A percentile compares a stretch with the other conserved stretches of the same genome.
Conservation (phyloP, 2,113 vertebrate species). For the Aythya baeri region DNA sequence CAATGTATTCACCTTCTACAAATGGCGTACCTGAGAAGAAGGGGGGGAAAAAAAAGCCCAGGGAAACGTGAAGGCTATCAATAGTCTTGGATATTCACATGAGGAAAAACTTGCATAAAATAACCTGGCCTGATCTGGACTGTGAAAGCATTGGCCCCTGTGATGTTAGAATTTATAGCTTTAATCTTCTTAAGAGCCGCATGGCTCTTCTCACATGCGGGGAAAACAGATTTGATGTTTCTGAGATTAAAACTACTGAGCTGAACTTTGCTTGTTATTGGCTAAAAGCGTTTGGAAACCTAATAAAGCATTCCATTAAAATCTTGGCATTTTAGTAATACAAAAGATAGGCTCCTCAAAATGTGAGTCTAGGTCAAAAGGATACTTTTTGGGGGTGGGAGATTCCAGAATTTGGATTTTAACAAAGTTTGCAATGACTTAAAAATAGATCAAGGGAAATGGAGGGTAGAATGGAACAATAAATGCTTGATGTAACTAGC, state of each 20-base stretch:
- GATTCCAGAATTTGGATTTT: conserved; percentile 18
- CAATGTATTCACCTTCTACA: background rate
- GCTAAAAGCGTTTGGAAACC: conserved; percentile 67
- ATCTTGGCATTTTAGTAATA: conserved; percentile 75
- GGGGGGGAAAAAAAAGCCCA: background rate
- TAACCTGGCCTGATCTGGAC: background rate
- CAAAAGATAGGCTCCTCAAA: conserved; percentile 72
- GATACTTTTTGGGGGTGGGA: background rate
- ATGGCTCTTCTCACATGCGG: conserved; percentile 54
- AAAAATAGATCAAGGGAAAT: conserved; percentile 16
- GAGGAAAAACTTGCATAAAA: conserved; percentile 17
- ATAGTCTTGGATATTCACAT: background rate
- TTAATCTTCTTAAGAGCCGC: conserved; percentile 66
- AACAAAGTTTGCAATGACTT: conserved; percentile 37
- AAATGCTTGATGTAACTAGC: background rate
- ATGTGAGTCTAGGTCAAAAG: conserved; percentile 59
- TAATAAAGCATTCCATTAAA: conserved; percentile 75
- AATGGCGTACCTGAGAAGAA: background rate
- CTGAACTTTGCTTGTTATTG: conserved; percentile 71
- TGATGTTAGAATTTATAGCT: conserved; percentile 59
- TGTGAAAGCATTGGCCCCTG: conserved; percentile 16
- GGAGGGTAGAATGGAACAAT: background rate
- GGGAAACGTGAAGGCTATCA: background rate
- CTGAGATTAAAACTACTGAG: conserved; percentile 60
- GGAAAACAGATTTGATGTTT: conserved; percentile 58